Base-by-base conservation (phyloP, 2,113 vertebrate genomes). In the Siphamia tubifer region DNA sequence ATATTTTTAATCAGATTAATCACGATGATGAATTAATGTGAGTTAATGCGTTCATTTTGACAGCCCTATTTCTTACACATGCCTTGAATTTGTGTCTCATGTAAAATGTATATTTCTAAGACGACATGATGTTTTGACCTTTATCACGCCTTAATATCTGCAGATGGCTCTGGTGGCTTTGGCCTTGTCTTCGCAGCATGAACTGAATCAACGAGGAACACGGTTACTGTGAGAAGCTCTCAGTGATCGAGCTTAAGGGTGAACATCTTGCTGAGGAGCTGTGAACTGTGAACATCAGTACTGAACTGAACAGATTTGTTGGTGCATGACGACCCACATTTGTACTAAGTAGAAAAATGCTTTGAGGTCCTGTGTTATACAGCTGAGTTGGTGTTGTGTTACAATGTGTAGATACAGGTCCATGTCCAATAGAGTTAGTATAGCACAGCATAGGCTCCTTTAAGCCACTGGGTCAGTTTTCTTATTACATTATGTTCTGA, bases 141-240 rank as follows among this genome's bases (percentile, higher is more conserved):
- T 71, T 48, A 39, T 16, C 8, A 1, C 52, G 58, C 52, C 58
- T 39, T 55, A n/a, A 75, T 63, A 47, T 66, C 51, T 47, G 6
- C 20, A 57, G 36, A 42, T 36, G 17, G 49, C 47, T 71, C 52
- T 8, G 13, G 21, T 64, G 21, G 42, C 15, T 28, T 32, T 16
- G 27, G 39, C 38, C 60, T 54, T 4, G 15, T 49, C 61, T 64
- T 45, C 34, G 73, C 62, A 53, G 60, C 19, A 45, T 42, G 60
- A 62, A 56, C 68, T 53, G 12, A 58, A 44, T 66, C n/a, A 64
- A 56, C 70, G 58, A 53, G 40, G 40, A 68, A 64, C 2, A 34
- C 49, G 70, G 53, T 68, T 68, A 40, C 57, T 32, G 25, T 4
- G 15, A 61, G 57, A 64, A 65, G 36, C 43, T 49, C 28, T 51